Percentiles rank a stretch among this genome's conserved stretches.
These are phyloP conservation scores for Astyanax mexicanus DNA, from an alignment of 2,797 vertebrate species.

Conservation along the genomic window DNA sequence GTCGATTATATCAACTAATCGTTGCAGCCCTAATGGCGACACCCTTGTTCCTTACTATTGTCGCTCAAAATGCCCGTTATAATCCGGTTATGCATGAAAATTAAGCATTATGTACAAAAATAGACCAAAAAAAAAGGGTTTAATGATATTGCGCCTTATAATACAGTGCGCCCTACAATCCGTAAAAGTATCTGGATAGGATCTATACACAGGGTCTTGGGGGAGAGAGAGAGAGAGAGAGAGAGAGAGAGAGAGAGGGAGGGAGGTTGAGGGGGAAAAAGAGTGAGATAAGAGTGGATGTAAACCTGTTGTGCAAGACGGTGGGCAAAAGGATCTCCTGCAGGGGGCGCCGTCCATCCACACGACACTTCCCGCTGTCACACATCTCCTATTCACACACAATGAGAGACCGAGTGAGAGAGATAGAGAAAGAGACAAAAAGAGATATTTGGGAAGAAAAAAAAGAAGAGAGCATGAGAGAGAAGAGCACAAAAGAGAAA, in stretches of 20 bases:
- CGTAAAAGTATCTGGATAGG: neutral
- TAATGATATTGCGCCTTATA: too few relatives aligned
- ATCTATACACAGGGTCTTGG: neutral
- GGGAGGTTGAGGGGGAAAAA: neutral
- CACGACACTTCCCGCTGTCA: conserved; percentile 70
- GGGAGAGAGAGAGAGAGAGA: conserved; percentile 7
- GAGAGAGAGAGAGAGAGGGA: neutral
- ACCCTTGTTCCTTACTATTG: too few relatives aligned
- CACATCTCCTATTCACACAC: conserved; percentile 80
- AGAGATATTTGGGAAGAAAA: too few relatives aligned
- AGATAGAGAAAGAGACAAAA: too few relatives aligned
- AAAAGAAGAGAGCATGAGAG: too few relatives aligned
- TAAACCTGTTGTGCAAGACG: conserved; percentile 80
- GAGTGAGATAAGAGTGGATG: neutral
- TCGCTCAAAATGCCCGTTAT: too few relatives aligned
- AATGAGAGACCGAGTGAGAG: conserved; percentile 12
- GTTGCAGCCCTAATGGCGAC: too few relatives aligned
- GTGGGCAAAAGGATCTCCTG: conserved; percentile 84
- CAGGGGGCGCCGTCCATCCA: conserved; percentile 71
- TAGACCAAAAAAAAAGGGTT: too few relatives aligned
- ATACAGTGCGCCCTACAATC: too few relatives aligned
- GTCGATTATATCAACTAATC: too few relatives aligned
- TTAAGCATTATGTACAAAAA: too few relatives aligned
- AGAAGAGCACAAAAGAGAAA: conserved; percentile 6
- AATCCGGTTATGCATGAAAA: too few relatives aligned